phyloP scores from a whole-genome alignment of 2,797 vertebrate genomes.

The Paramormyrops hopkinsi region DNA sequence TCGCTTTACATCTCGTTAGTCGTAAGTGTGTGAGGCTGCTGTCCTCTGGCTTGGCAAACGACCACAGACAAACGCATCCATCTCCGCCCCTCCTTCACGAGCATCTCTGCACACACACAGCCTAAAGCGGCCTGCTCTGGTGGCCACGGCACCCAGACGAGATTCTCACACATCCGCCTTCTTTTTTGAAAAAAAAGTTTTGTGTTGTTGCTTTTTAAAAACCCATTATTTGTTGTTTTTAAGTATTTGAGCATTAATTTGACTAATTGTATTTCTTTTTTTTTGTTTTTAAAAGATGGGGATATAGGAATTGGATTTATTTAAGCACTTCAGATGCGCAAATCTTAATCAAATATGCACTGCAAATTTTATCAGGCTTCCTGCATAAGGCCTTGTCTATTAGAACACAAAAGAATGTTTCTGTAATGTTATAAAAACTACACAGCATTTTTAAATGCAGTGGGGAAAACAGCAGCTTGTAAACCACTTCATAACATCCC shows the following conservation, averaged over 20 bases:
- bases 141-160: neutral
- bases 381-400: neutral
- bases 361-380: slow-evolving; percentile 22
- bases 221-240: slow-evolving; percentile 37
- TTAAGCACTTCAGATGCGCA: neutral
- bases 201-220: slow-evolving; percentile 28
- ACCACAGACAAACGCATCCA: neutral
- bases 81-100: neutral
- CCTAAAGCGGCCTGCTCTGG: neutral
- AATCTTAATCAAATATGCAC: neutral
- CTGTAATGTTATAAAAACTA: neutral
- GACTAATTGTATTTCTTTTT: slow-evolving; percentile 44
- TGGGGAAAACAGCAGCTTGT: neutral
- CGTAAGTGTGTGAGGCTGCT: neutral
- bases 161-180: neutral
- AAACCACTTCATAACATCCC: slow-evolving; percentile 31
- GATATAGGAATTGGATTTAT: neutral
- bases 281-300: slow-evolving; percentile 10
- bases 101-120: neutral
- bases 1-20: neutral
- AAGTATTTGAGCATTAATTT: slow-evolving; percentile 54
- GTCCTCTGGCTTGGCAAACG: neutral
- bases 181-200: neutral
- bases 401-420: neutral
- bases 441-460: neutral